These are phyloP conservation scores for Sebastolobus alascanus DNA, from an alignment of 2,797 vertebrate species.

Conservation along the genomic window DNA sequence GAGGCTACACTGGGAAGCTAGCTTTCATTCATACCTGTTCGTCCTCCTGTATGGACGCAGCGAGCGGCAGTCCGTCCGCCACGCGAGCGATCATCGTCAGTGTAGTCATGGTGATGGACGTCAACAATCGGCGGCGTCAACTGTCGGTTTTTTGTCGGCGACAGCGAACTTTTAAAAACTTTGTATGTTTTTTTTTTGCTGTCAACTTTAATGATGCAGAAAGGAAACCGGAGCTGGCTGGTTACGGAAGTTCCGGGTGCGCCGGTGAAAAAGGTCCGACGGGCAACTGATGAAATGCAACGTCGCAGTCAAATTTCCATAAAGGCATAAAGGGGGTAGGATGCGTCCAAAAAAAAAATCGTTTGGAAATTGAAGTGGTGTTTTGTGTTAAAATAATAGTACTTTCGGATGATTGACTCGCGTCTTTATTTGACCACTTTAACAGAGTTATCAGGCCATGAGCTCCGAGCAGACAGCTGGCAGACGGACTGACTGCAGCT, in stretches of 20 bases:
- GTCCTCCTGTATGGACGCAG: constrained; percentile 94
- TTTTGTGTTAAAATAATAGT: no score
- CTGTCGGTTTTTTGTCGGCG: background rate
- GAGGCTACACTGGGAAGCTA: background rate
- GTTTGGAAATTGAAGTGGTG: background rate
- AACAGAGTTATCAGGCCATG: constrained; percentile 29
- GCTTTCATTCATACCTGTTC: constrained; percentile 87
- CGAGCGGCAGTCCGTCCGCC: constrained; percentile 90
- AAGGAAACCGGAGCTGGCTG: constrained; percentile 45
- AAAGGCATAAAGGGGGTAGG: constrained; percentile 5
- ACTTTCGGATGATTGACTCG: background rate
- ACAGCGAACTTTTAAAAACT: constrained; percentile 23
- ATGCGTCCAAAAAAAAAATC: background rate
- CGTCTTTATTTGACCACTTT: background rate
- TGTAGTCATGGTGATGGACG: constrained; percentile 84
- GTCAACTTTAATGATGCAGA: constrained; percentile 52
- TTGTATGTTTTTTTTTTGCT: constrained; percentile 7
- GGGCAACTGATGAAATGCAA: constrained; percentile 33
- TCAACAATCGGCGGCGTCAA: background rate
- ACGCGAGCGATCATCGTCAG: constrained; percentile 92
- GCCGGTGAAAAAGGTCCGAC: constrained; percentile 53
- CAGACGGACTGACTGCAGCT: constrained; percentile 71
- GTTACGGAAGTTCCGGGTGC: constrained; percentile 67
- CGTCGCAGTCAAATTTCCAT: constrained; percentile 15
- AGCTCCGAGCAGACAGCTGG: constrained; percentile 65